phyloP scores from a whole-genome alignment of 2,113 vertebrate species.

The Nesogale talazaci region DNA sequence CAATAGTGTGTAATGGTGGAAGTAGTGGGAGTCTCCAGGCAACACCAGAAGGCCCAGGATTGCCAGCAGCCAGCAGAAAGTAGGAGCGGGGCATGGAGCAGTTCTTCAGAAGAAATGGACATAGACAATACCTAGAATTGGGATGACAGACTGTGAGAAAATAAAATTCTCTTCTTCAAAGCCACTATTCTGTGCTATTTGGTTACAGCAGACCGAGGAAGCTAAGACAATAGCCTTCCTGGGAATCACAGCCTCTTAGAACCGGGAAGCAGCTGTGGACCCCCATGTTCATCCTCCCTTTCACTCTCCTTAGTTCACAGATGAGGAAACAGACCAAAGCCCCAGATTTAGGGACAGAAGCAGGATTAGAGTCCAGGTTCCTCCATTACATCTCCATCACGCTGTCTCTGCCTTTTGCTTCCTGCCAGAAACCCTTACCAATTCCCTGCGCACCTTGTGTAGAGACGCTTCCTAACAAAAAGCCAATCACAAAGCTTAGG shows the following conservation, averaged over 20 bases:
- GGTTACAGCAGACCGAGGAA: background rate
- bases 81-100: too few relatives aligned
- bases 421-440: background rate
- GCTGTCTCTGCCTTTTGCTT: background rate
- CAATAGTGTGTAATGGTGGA: too few relatives aligned
- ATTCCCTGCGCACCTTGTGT: background rate
- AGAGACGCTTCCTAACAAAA: background rate
- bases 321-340: background rate
- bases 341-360: background rate
- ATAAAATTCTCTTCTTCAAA: background rate
- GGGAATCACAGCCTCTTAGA: background rate
- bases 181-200: too few relatives aligned
- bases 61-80: too few relatives aligned
- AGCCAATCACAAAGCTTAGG: background rate
- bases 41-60: too few relatives aligned
- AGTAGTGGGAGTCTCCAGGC: too few relatives aligned
- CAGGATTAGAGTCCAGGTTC: background rate
- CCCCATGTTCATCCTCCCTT: background rate
- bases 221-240: background rate
- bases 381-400: too few relatives aligned
- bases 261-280: background rate
- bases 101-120: too few relatives aligned
- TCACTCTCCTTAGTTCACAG: background rate
- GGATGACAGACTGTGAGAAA: background rate
- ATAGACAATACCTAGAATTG: too few relatives aligned